These are phyloP conservation scores for Apogon talboti DNA, from an alignment of 2,797 vertebrate species.

Conservation along the genomic window DNA sequence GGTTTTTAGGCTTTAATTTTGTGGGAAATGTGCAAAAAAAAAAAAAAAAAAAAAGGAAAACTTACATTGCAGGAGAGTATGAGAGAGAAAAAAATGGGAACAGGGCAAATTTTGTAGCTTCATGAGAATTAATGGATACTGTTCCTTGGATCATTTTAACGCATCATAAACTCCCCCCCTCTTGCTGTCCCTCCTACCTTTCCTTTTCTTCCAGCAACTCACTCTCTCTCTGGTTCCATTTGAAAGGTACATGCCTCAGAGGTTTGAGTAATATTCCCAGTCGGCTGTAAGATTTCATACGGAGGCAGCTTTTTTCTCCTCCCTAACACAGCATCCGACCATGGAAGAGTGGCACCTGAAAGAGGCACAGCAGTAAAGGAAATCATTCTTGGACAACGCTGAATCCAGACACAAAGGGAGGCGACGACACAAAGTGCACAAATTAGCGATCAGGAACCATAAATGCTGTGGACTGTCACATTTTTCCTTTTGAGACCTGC, in stretches of 20 bases:
- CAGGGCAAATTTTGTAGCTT: slow-evolving; percentile 35
- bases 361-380: slow-evolving; percentile 35
- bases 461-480: neutral
- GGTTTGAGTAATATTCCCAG: slow-evolving; percentile 64
- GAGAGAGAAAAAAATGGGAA: slow-evolving; percentile 16
- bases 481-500: slow-evolving; percentile 8
- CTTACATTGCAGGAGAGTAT: slow-evolving; percentile 16
- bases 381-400: slow-evolving; percentile 37
- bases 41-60: no score
- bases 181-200: slow-evolving; percentile 26
- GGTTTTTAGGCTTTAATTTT: no score
- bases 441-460: slow-evolving; percentile 4
- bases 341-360: slow-evolving; percentile 47
- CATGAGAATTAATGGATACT: slow-evolving; percentile 59
- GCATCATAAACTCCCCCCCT: slow-evolving; percentile 61
- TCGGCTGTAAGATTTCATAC: slow-evolving; percentile 51
- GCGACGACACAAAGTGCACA: slow-evolving; percentile 15
- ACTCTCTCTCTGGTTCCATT: slow-evolving; percentile 40
- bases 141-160: slow-evolving; percentile 55
- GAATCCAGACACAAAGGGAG: slow-evolving; percentile 21
- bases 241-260: slow-evolving; percentile 59
- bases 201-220: slow-evolving; percentile 17
- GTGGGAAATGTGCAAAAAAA: no score
- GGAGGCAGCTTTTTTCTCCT: slow-evolving; percentile 33
- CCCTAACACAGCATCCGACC: slow-evolving; percentile 21